Base-by-base conservation (phyloP, 2,797 vertebrate species). In the Sebastes diploproa region DNA sequence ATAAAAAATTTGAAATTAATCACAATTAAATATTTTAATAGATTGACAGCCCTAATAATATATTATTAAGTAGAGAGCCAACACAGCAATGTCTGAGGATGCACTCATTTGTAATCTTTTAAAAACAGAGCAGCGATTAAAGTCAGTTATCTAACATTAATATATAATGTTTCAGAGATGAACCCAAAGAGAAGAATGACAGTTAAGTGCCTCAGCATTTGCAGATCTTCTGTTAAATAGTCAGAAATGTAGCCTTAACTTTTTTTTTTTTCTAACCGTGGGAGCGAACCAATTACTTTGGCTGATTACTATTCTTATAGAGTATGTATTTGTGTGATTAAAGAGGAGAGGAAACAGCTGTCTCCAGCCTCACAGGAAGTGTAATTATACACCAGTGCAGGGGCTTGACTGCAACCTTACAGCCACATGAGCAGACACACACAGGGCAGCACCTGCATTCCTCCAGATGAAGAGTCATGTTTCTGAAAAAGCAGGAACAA, bases 301-400 rank as follows among this genome's bases (percentile, higher is more conserved):
- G 46, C 68, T 65, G 73, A 89, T 90, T 74, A 91, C 86, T 81
- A 23, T 86, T 78, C 80, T 87, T 80, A 66, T 65, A 42, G 56
- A 56, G 73, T 61, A 52, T 74, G 75, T 76, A 72, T 84, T 81
- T 81, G 72, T 83, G 70, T 80, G 86, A 93, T 92, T 90, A 92
- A 84, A 93, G 89, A 92, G 77, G 34, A 89, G 68, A 85, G 78
- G 67, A 91, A 93, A 92, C 91, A 94, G 93, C 90, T 91, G 94
- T 93, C 87, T 86, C 55, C 83, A 83, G 85, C 78, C 74, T 80
- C 72, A 89, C 81, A 91, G 83, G 83, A 91, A 89, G 91, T 84
- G 81, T 93, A 95, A 94, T 94, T 93, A 93, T 61, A 91, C 46
- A 86, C 67, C 67, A 81, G 80, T 50, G 84, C 14, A 85, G 61